These are phyloP conservation scores for Okamejei kenojei DNA, from an alignment of 2,797 vertebrate genomes.

Conservation along the genomic window DNA sequence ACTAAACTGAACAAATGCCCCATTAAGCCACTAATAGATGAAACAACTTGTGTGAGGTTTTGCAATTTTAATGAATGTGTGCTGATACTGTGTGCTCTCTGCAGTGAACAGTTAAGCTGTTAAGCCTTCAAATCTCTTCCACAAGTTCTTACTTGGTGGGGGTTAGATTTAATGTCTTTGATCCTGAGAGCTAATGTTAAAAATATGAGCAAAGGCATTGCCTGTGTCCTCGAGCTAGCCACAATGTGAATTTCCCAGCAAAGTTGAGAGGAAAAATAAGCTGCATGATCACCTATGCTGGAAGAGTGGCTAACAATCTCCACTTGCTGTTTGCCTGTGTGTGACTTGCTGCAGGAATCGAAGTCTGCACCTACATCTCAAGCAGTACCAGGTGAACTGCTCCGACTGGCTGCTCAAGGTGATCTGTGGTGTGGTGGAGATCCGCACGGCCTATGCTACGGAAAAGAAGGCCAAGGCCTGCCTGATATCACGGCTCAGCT, in stretches of 20 bases:
- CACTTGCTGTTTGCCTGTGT: neutral
- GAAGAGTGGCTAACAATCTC: neutral
- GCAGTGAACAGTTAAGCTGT: neutral
- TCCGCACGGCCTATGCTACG: constrained; percentile 64
- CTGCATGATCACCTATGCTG: neutral
- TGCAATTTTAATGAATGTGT: neutral
- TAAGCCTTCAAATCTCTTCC: neutral
- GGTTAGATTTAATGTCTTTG: neutral
- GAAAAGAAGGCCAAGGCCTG: constrained; percentile 68
- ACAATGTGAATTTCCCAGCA: neutral
- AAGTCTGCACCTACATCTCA: constrained; percentile 58
- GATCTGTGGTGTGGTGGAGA: constrained; percentile 60
- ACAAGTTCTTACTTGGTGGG: neutral
- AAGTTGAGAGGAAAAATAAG: neutral
- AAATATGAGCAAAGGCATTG: neutral
- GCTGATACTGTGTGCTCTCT: neutral
- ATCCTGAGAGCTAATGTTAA: neutral
- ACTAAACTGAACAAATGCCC: neutral
- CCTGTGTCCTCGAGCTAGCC: neutral
- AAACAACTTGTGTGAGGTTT: neutral
- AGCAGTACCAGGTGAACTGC: constrained; percentile 64
- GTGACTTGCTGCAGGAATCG: constrained; percentile 56
- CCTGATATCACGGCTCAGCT: constrained; percentile 66
- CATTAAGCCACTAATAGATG: neutral
- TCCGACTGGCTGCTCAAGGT: constrained; percentile 65